phyloP scores from a whole-genome alignment of 2,888 invertebrate genomes.

The Blera fallax region DNA sequence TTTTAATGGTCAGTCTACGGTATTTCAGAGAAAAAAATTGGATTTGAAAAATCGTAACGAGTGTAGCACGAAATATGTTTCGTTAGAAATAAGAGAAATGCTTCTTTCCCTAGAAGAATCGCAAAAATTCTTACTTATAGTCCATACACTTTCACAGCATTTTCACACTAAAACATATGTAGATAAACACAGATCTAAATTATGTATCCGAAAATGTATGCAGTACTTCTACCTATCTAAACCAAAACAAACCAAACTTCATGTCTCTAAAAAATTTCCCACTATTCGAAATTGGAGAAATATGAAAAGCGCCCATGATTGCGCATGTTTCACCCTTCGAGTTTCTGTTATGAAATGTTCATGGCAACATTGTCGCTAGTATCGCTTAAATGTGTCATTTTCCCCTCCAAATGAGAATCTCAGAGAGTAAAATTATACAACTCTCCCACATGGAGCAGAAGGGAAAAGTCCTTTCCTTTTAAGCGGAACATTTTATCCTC shows the following conservation, averaged over 20 bases:
- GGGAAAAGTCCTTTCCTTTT: constrained; percentile 14
- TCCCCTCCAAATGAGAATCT: constrained; percentile 4
- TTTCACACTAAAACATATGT: not conserved
- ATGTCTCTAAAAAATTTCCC: not conserved
- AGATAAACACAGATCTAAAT: not conserved
- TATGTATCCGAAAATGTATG: not conserved
- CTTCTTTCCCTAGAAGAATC: no score
- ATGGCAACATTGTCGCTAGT: constrained; percentile 13
- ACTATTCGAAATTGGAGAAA: constrained; percentile 39
- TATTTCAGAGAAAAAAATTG: no score
- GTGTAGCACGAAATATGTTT: no score
- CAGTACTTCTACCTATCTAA: not conserved
- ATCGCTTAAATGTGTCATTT: not conserved
- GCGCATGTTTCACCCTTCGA: constrained; percentile 3
- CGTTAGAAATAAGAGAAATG: no score
- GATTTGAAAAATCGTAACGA: no score
- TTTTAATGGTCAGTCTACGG: no score
- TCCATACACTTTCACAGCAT: not conserved
- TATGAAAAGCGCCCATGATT: not conserved
- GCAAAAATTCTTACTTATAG: not conserved
- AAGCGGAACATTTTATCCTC: constrained; percentile 48
- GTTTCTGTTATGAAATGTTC: not conserved
- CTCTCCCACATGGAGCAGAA: constrained; percentile 12
- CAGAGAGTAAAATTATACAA: not conserved
- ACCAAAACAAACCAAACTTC: not conserved